Percentiles rank a stretch among this genome's conserved stretches.
These are phyloP conservation scores for Pecten maximus DNA, from an alignment of 2,888 invertebrate genomes.

Conservation along the genomic window DNA sequence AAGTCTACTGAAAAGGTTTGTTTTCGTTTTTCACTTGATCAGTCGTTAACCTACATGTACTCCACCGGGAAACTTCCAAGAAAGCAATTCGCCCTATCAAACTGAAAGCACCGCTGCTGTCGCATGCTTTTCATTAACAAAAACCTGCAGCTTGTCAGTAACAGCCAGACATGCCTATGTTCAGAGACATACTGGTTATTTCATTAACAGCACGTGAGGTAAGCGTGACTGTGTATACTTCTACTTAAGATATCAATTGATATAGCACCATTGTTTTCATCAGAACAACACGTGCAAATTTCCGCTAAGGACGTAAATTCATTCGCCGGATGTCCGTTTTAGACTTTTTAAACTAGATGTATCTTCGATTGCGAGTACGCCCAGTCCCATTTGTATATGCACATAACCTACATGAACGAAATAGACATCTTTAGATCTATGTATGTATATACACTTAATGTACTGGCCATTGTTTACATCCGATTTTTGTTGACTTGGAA, in stretches of 20 bases:
- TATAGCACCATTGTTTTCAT: not conserved
- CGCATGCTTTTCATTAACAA: not conserved
- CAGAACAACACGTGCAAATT: not conserved
- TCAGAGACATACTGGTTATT: not conserved
- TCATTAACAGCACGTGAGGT: not conserved
- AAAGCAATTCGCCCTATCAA: too few relatives aligned
- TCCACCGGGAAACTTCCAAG: too few relatives aligned
- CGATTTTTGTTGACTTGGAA: not conserved
- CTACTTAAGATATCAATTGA: not conserved
- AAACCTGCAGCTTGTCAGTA: not conserved
- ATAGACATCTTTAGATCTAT: not conserved
- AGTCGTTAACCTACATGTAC: too few relatives aligned
- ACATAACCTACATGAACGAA: too few relatives aligned
- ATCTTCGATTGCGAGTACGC: too few relatives aligned
- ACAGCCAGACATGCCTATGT: not conserved
- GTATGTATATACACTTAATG: not conserved
- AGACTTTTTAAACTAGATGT: too few relatives aligned
- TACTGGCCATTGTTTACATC: not conserved
- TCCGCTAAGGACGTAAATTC: not conserved
- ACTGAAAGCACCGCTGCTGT: not conserved
- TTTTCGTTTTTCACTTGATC: too few relatives aligned
- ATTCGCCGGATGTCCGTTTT: not conserved
- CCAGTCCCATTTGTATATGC: too few relatives aligned
- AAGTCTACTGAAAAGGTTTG: too few relatives aligned
- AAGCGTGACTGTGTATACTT: not conserved